A percentile compares a stretch with the other conserved stretches of the same genome.
Conservation (phyloP, 2,113 vertebrate species). For the Micromys minutus region DNA sequence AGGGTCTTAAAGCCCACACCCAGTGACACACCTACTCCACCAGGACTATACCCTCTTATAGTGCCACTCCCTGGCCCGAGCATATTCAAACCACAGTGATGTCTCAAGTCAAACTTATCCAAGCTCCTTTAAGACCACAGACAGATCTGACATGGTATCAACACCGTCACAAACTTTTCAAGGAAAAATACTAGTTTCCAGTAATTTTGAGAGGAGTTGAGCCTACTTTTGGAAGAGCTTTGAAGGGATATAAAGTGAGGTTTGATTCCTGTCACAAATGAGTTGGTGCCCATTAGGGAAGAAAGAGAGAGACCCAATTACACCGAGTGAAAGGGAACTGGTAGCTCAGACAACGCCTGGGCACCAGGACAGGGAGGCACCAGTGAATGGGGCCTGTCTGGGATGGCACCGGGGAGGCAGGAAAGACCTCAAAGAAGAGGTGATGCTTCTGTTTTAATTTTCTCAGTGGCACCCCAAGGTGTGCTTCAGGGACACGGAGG, state of each 20-base stretch:
- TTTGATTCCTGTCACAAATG: slow-evolving; percentile 41
- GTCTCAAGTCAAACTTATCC: not conserved
- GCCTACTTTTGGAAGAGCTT: slow-evolving; percentile 28
- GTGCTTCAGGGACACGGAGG: not conserved
- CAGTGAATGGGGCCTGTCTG: not conserved
- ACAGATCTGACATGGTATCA: not conserved
- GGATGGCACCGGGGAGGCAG: not conserved
- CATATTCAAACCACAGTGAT: too few species aligned
- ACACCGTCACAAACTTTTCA: not conserved
- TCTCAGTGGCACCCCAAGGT: not conserved
- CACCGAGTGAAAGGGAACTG: not conserved
- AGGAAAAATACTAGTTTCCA: not conserved
- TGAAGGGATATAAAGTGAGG: slow-evolving; percentile 19
- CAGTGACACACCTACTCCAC: too few species aligned
- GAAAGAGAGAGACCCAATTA: not conserved
- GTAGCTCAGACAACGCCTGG: not conserved
- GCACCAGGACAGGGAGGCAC: not conserved
- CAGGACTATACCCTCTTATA: too few species aligned
- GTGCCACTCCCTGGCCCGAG: too few species aligned
- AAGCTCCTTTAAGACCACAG: not conserved
- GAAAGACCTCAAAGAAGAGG: not conserved
- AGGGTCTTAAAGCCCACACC: too few species aligned
- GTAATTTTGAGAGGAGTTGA: not conserved
- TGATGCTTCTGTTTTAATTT: not conserved
- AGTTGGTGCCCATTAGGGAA: slow-evolving; percentile 28